Base-by-base conservation (phyloP, 2,888 invertebrate genomes). In the Chrysodeixis includens region DNA sequence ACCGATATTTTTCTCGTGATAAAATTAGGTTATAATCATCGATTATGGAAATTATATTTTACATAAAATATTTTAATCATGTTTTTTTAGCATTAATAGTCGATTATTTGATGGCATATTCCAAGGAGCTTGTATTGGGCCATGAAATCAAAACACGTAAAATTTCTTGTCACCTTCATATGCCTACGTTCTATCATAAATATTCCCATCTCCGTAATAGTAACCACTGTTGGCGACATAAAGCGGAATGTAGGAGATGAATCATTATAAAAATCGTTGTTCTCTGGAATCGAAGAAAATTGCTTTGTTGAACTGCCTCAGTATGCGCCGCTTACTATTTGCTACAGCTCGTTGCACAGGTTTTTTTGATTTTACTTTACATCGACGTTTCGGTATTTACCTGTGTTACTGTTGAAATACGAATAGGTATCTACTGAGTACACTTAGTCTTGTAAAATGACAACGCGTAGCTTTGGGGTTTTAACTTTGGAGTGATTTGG, bases 221-320 rank as follows among this genome's bases (percentile, higher is more conserved):
- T 40, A 32, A 32, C 32, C 10, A 32, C 32, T 10, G 32, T 32
- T 32, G 32, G 32, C 32, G 40, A n/a, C 40, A n/a, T 40, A n/a
- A 35, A n/a, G 40, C 40, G n/a, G 40, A n/a, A 40, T n/a, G 6
- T 40, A 40, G n/a, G n/a, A 40, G 40, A 40, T 40, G 40, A 40
- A 6, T 40, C 40, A n/a, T 40, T n/a, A 40, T 40, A 40, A 40
- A 40, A 40, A 40, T 40, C 40, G 40, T 40, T 40, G n/a, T n/a
- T 40, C 40, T 40, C 40, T 6, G n/a, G n/a, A 40, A 40, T 40
- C 40, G 40, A 40, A 40, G 40, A 40, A n/a, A n/a, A 40, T 40
- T 40, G 40, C 40, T n/a, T 40, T 7, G 40, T 40, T 5, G 40
- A n/a, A 40, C 40, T 1, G 40, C 40, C 40, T 40, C 35, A 35